Conservation (phyloP, 2,888 invertebrate species). For the Smittia aterrima region DNA sequence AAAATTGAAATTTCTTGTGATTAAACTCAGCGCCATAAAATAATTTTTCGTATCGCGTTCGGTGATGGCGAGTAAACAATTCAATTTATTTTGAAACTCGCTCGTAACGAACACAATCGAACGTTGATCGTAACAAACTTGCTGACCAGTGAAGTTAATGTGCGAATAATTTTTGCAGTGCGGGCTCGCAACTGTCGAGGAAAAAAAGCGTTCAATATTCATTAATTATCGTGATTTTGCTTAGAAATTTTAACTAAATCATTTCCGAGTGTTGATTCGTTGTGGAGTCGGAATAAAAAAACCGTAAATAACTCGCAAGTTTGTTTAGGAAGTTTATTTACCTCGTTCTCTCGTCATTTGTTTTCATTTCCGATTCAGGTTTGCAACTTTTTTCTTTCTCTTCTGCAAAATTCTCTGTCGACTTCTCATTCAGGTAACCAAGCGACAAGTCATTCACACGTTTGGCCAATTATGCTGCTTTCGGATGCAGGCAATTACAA, state of each 20-base stretch:
- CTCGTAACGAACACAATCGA: too few relatives aligned
- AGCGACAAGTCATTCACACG: conserved; percentile 11
- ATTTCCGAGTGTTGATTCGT: neutral
- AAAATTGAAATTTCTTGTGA: too few relatives aligned
- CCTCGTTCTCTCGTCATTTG: neutral
- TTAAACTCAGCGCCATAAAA: too few relatives aligned
- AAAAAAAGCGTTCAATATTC: neutral
- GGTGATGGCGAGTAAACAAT: too few relatives aligned
- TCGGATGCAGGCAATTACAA: neutral
- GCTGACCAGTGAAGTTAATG: too few relatives aligned
- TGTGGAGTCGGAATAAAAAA: neutral
- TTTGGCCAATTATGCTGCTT: neutral
- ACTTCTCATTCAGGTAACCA: neutral
- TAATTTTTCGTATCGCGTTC: too few relatives aligned
- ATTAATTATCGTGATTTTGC: neutral
- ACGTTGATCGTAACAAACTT: too few relatives aligned
- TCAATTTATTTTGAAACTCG: too few relatives aligned
- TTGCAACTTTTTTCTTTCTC: neutral
- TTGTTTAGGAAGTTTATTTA: conserved; percentile 17
- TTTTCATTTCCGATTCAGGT: conserved; percentile 22
- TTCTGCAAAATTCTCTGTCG: neutral
- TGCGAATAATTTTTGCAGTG: too few relatives aligned
- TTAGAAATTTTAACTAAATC: neutral
- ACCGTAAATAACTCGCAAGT: too few relatives aligned
- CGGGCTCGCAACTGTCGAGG: neutral